Conservation (phyloP, 1,140 invertebrate species). For the Hyposmocoma kahamanoa region DNA sequence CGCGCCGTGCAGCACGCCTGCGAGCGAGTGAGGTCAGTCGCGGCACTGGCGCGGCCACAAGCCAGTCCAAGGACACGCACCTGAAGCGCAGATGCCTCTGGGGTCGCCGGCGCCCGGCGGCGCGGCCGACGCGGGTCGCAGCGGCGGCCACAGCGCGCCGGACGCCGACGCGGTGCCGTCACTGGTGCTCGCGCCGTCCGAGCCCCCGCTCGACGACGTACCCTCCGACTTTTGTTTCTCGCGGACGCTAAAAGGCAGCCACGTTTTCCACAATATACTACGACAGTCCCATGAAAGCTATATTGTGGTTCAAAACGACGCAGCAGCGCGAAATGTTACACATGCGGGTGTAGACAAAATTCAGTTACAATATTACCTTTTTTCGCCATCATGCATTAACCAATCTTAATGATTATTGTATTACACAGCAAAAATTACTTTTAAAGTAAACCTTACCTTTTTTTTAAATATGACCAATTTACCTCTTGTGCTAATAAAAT, state of each 20-base stretch:
- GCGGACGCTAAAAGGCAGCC: slow-evolving; percentile 45
- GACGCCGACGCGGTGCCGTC: slow-evolving; percentile 5
- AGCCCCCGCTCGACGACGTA: background rate
- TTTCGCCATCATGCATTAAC: no score
- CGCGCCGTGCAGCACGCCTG: slow-evolving; percentile 89
- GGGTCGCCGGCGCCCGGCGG: slow-evolving; percentile 47
- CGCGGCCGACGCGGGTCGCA: slow-evolving; percentile 37
- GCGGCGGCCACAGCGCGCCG: slow-evolving; percentile 57
- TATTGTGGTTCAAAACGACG: no score
- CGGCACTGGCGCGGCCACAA: background rate
- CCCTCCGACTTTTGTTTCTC: slow-evolving; percentile 49
- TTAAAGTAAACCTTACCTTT: no score
- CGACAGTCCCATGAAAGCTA: no score
- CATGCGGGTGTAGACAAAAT: no score
- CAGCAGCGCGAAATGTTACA: no score
- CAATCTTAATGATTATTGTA: no score
- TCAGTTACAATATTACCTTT: no score
- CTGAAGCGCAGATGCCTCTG: slow-evolving; percentile 41
- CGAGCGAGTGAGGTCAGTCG: slow-evolving; percentile 25
- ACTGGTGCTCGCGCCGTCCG: slow-evolving; percentile 2
- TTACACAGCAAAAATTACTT: no score
- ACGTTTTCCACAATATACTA: no score
- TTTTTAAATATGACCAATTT: no score
- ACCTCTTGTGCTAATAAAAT: no score
- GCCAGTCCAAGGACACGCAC: slow-evolving; percentile 10